Percentiles rank a stretch among this genome's conserved stretches.
phyloP scores from a whole-genome alignment of 2,888 invertebrate genomes.

The Brachypterus glaber region DNA sequence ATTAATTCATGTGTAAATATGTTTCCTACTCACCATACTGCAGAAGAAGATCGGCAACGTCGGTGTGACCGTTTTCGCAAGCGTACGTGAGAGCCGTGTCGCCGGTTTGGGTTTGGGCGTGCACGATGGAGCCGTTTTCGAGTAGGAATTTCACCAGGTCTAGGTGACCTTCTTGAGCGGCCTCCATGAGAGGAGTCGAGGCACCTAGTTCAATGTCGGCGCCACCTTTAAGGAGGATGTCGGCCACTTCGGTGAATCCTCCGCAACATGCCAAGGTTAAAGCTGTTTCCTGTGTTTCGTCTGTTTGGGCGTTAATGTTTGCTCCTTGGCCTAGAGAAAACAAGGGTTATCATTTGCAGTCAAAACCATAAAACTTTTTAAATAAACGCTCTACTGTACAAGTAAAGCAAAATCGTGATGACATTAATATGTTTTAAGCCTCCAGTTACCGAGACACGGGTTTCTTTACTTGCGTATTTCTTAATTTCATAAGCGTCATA shows the following conservation, averaged over 20 bases:
- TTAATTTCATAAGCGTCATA: too few species aligned
- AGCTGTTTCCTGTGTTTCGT: constrained; percentile 97
- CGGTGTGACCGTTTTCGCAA: constrained; percentile 97
- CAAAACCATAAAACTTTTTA: constrained; percentile 1
- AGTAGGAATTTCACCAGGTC: constrained; percentile 84
- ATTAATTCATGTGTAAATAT: too few species aligned
- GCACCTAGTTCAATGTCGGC: constrained; percentile 92
- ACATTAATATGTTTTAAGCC: too few species aligned
- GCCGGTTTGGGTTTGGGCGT: constrained; percentile 82
- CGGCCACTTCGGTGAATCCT: constrained; percentile 90
- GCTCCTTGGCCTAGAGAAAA: constrained; percentile 49
- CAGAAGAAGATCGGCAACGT: constrained; percentile 87
- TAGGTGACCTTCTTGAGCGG: constrained; percentile 94
- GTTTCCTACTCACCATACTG: too few species aligned
- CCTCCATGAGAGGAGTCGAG: constrained; percentile 97
- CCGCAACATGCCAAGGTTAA: constrained; percentile 90
- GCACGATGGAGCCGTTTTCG: constrained; percentile 79
- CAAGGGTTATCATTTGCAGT: constrained; percentile 1
- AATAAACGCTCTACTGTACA: too few species aligned
- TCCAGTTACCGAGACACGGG: too few species aligned
- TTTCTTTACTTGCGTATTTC: too few species aligned
- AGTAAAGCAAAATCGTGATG: too few species aligned
- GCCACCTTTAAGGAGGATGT: constrained; percentile 89
- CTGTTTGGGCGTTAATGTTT: constrained; percentile 96
- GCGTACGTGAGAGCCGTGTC: constrained; percentile 96